Conservation (phyloP, 2,113 vertebrate species). For the Aplodontia rufa region DNA sequence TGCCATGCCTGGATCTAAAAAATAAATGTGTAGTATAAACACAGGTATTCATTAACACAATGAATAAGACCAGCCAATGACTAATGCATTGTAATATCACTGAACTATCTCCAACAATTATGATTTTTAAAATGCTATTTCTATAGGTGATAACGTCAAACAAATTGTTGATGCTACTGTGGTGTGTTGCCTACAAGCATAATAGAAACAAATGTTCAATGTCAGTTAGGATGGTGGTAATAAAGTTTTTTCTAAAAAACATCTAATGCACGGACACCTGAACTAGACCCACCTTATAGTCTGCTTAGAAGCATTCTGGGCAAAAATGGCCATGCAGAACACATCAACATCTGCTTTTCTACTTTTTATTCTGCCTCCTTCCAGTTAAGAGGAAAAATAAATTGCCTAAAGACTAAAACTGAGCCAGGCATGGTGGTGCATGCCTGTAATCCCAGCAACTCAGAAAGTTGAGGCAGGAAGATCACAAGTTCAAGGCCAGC, state of each 20-base stretch:
- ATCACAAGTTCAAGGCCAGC: no score
- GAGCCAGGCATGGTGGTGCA: not conserved
- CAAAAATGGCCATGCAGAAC: not conserved
- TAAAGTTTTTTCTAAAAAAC: no score
- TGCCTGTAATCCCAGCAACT: no score
- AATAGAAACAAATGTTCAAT: constrained; percentile 17
- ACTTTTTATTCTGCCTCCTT: not conserved
- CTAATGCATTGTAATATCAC: not conserved
- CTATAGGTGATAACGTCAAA: constrained; percentile 21
- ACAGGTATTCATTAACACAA: constrained; percentile 17
- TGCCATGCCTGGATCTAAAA: no score
- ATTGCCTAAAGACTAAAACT: constrained; percentile 34
- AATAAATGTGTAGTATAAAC: constrained; percentile 33
- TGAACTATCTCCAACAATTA: not conserved
- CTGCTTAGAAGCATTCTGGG: not conserved
- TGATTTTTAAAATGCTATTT: not conserved
- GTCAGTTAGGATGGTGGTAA: not conserved
- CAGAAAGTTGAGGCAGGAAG: no score
- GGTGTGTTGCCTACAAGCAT: not conserved
- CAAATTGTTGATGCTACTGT: not conserved
- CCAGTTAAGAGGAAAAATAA: constrained; percentile 33
- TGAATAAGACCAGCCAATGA: not conserved
- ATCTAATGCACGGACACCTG: not conserved
- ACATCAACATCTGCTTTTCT: not conserved
- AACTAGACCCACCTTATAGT: not conserved